phyloP scores from a whole-genome alignment of 2,113 vertebrate genomes.

The Coptodon rendalli region DNA sequence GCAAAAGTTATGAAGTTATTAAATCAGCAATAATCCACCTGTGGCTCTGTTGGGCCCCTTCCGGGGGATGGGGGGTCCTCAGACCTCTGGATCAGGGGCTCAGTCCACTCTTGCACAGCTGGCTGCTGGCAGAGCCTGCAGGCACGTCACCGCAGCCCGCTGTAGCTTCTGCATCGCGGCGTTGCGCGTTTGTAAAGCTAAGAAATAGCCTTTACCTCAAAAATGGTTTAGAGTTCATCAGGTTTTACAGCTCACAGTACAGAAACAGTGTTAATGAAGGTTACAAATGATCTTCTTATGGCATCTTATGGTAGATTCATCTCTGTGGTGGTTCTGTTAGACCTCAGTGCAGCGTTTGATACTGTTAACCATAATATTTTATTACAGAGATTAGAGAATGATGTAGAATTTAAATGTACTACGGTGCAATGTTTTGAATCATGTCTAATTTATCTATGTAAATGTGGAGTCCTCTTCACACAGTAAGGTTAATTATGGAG shows the following conservation, averaged over 20 bases:
- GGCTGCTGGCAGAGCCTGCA: not conserved
- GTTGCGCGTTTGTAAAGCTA: accelerated
- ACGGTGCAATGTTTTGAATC: not conserved
- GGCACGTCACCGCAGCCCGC: not conserved
- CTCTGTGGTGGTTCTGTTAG: not conserved
- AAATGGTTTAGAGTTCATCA: not conserved
- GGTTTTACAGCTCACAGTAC: not conserved
- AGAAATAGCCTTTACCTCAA: not conserved
- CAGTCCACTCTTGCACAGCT: not conserved
- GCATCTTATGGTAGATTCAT: not conserved
- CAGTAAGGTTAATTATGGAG: not conserved
- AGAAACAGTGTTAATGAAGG: not conserved
- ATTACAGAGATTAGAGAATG: not conserved
- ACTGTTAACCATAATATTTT: not conserved
- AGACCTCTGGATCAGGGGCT: not conserved
- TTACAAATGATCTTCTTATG: not conserved
- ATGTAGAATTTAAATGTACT: not conserved
- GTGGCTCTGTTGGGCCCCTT: not conserved
- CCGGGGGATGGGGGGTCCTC: not conserved
- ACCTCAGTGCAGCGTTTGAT: not conserved
- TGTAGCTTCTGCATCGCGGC: not conserved
- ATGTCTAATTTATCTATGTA: not conserved
- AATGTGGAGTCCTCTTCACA: not conserved
- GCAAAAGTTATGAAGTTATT: no score
- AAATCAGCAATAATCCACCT: not conserved